phyloP scores from a whole-genome alignment of 1,140 invertebrate genomes.

The Ceratitis capitata region DNA sequence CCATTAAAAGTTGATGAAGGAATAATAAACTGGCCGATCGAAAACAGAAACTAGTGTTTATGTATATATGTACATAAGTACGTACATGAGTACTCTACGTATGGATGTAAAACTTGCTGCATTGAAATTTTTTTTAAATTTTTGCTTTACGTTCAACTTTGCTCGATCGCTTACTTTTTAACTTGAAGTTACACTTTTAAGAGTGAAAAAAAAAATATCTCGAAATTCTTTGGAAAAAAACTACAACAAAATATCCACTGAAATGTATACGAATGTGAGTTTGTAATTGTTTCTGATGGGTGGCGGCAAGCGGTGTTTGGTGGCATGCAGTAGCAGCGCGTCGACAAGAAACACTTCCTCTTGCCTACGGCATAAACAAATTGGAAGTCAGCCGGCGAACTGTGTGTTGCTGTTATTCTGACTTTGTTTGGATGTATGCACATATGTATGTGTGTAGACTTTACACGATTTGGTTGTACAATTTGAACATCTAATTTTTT shows the following conservation, averaged over 20 bases:
- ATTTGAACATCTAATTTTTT: background rate
- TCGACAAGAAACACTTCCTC: constrained; percentile 46
- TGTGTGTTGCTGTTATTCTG: background rate
- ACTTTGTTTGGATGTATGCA: background rate
- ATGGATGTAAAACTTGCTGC: background rate
- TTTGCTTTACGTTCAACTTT: background rate
- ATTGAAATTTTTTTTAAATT: background rate
- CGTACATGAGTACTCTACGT: background rate
- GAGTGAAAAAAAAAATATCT: background rate
- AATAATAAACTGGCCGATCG: background rate
- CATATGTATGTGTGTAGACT: background rate
- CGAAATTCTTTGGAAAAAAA: background rate
- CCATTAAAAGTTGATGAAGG: background rate
- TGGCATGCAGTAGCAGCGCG: background rate
- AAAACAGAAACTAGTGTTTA: background rate
- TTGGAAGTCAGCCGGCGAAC: constrained; percentile 34
- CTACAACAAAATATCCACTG: background rate
- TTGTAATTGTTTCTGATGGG: background rate
- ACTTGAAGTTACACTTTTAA: constrained; percentile 14
- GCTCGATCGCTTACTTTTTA: background rate
- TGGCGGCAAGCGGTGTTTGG: background rate
- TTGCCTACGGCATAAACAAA: constrained; percentile 50
- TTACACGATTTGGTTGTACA: background rate
- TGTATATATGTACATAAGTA: background rate
- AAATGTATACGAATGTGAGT: background rate